These are phyloP conservation scores for Parnassius orleans DNA, from an alignment of 2,888 invertebrate genomes.

Conservation along the genomic window DNA sequence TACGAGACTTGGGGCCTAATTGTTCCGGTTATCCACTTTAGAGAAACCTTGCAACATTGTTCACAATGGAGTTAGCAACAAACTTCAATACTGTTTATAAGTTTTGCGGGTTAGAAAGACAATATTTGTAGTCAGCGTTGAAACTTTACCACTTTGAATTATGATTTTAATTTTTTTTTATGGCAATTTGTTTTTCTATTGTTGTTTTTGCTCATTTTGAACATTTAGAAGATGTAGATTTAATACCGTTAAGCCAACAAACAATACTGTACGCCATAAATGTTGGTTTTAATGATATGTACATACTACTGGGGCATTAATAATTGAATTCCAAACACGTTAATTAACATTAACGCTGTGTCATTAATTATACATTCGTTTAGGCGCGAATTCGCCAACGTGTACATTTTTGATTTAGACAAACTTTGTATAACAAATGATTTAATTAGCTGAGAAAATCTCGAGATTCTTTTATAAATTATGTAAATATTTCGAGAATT, in stretches of 20 bases:
- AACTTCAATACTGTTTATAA: constrained; percentile 25
- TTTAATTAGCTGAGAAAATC: constrained; percentile 15
- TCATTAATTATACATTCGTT: constrained; percentile 26
- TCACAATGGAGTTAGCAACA: constrained; percentile 24
- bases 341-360: constrained; percentile 16
- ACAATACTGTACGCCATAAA: not conserved
- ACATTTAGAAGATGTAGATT: no score
- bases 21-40: constrained; percentile 25
- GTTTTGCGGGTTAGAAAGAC: constrained; percentile 17
- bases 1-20: constrained; percentile 15
- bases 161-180: no score
- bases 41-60: constrained; percentile 21
- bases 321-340: constrained; percentile 17
- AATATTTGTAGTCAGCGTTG: constrained; percentile 17
- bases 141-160: constrained; percentile 7
- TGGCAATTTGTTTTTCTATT: no score
- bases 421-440: constrained; percentile 18
- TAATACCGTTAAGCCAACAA: no score
- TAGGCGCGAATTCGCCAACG: constrained; percentile 5
- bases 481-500: not conserved
- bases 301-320: constrained; percentile 4
- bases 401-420: constrained; percentile 3
- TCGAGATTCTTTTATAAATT: not conserved
- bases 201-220: no score
- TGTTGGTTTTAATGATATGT: constrained; percentile 1